Base-by-base conservation (phyloP, 2,113 vertebrate genomes). In the Rhinichthys klamathensis region DNA sequence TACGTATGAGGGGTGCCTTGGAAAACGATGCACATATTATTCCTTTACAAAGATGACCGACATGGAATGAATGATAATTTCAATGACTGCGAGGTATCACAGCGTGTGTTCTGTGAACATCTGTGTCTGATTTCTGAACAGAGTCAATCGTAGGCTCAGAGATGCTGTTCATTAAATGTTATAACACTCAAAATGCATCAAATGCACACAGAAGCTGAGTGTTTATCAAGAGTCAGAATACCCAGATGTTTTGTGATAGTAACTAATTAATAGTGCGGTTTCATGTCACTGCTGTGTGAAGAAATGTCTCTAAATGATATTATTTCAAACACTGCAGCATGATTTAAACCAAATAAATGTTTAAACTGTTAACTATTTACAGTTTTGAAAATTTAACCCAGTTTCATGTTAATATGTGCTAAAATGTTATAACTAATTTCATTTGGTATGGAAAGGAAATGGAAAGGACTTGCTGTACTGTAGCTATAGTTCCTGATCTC, bases 81-180 rank as follows among this genome's bases (percentile, higher is more conserved):
- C 7, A 61, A 61, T 41, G 76, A 38, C 76, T 25, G 32, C 3
- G 23, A 41, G 56, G 11, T 13, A 61, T 41, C 76, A 25, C 35
- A 41, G 76, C 23, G 2, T 79, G 56, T 61, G 56, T 60, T 27
- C 76, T 79, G 35, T 18, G 23, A 44, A 79, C 76, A 79, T 61
- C 76, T 79, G 76, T 58, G 54, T 79, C 76, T 79, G 32, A 61
- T 60, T 79, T 61, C 35, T 25, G 54, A 79, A 25, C 51, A 35
- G 18, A 38, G 18, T 61, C 56, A n/a, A 77, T 54, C 27, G n/a
- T 35, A 35, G 27, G 30, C 73, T 32, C 72, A 25, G 10, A 70
- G 35, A 76, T 16, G 30, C 74, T 35, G 75, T 51, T 77, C 76
- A 79, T 25, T 61, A 44, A 58, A 25, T 25, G 41, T 44, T 61